Percentiles rank a stretch among this genome's conserved stretches.
Conservation (phyloP, 2,797 vertebrate species). For the Scyliorhinus canicula region DNA sequence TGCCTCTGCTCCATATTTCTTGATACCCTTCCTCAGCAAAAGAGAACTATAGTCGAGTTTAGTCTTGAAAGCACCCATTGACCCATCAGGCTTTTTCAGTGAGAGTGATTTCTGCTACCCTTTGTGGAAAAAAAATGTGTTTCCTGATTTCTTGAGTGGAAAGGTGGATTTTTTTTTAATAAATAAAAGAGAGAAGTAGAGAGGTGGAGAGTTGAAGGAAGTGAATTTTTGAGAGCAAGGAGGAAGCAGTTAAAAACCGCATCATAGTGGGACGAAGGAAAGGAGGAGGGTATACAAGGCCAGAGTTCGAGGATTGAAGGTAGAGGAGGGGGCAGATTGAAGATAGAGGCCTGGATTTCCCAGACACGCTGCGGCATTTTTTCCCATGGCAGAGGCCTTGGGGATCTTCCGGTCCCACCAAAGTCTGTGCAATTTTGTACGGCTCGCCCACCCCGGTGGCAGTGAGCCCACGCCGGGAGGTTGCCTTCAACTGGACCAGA, state of each 20-base stretch:
- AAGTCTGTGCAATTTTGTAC: too few relatives aligned
- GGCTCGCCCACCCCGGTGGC: too few relatives aligned
- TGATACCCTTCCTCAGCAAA: background rate
- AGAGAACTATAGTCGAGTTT: background rate
- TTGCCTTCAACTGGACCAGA: too few relatives aligned
- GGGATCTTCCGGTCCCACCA: too few relatives aligned
- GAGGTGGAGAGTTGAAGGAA: background rate
- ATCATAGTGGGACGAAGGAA: background rate
- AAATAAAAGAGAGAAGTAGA: background rate
- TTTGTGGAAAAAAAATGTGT: background rate
- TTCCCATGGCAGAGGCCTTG: too few relatives aligned
- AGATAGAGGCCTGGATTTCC: background rate
- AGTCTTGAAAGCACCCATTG: background rate
- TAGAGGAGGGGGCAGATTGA: background rate
- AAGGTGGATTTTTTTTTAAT: background rate
- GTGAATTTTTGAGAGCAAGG: background rate
- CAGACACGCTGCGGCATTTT: too few relatives aligned
- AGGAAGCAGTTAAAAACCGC: background rate
- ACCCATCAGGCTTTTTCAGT: background rate
- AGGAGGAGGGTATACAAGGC: background rate
- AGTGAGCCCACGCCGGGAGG: too few relatives aligned
- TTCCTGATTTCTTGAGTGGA: background rate
- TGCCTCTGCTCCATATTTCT: background rate
- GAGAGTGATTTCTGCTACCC: background rate
- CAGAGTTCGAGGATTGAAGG: background rate